phyloP scores from a whole-genome alignment of 1,140 invertebrate species.

The Lucilia sericata region DNA sequence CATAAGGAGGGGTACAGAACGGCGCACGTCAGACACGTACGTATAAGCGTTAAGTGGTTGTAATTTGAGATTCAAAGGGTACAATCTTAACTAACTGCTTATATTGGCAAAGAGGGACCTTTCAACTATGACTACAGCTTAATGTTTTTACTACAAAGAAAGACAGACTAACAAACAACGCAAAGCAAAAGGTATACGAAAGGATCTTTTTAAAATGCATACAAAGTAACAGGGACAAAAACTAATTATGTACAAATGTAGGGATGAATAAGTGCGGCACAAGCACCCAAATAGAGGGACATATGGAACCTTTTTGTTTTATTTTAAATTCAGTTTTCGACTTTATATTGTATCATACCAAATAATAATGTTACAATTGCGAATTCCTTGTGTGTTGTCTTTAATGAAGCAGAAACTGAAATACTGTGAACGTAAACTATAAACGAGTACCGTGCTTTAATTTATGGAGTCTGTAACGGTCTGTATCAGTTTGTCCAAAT shows the following conservation, averaged over 20 bases:
- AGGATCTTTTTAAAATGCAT: constrained; percentile 14
- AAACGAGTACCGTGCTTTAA: neutral
- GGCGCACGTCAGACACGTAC: constrained; percentile 41
- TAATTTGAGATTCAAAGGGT: constrained; percentile 37
- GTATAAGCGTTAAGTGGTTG: constrained; percentile 40
- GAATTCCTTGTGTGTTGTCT: neutral
- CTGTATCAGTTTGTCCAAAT: neutral
- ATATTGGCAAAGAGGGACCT: constrained; percentile 9
- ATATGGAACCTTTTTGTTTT: neutral
- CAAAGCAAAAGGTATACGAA: neutral
- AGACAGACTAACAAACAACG: too few relatives aligned
- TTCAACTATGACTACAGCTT: neutral
- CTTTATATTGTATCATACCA: neutral
- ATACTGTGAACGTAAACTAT: neutral
- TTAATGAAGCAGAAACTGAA: constrained; percentile 7
- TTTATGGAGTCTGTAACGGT: neutral
- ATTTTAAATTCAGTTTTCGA: neutral
- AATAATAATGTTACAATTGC: neutral
- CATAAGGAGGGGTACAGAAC: neutral
- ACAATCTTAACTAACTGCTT: neutral
- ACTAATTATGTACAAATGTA: constrained; percentile 38
- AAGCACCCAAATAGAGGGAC: neutral
- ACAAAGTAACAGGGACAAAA: constrained; percentile 3
- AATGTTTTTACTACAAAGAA: neutral
- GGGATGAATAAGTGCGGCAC: neutral